Evolutionary conservation across 2,888 invertebrate species (phyloP), one percentile per base, ranked within the genome.

Genomic region (Volucella inflata): DNA sequence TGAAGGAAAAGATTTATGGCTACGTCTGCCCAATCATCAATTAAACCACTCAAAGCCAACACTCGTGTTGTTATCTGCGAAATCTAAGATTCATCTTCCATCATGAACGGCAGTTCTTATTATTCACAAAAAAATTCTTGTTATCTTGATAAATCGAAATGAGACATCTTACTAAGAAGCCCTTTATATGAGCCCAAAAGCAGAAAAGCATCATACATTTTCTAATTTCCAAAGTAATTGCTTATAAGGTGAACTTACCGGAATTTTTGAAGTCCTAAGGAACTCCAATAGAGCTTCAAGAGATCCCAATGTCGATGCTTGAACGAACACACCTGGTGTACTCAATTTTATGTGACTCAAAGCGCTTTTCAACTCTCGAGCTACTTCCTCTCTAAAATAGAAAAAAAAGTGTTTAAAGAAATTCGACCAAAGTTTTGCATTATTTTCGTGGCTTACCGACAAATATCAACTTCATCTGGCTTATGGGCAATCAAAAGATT

Each of bases 241-340:
- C 17, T 50, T 16, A 14, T 21, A 38, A 57, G 16, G 48, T 17
- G n/a, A 2, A 95, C 96, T 95, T 91, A 98, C 97, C 90, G 99
- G 98, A 92, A 99, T 98, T 93, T 97, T 97, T 88, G 98, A 98
- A 70, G 95, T 95, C 88, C 95, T 95, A 70, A 99, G 94, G 93
- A 98, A 99, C 91, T 98, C 98, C 6, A 99, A 93, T 72, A 99
- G 93, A 0, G 99, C 99, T 92, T 99, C 99, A 10, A 99, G 93
- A 0, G 99, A 99, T 8, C 99, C 99, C 8, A 99, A 94, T n/a
- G 99, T 99, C 1, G 99, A 99, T 0, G 99, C 99, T 91, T 99
- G 99, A n/a, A 99, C 99, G 92, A 98, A 99, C 53, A 99, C 99
- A 55, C 99, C 99, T 85, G 97, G 94, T 88, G 97, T 97, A 46